phyloP scores from a whole-genome alignment of 2,888 invertebrate species.

The Acanthopleura granulata region DNA sequence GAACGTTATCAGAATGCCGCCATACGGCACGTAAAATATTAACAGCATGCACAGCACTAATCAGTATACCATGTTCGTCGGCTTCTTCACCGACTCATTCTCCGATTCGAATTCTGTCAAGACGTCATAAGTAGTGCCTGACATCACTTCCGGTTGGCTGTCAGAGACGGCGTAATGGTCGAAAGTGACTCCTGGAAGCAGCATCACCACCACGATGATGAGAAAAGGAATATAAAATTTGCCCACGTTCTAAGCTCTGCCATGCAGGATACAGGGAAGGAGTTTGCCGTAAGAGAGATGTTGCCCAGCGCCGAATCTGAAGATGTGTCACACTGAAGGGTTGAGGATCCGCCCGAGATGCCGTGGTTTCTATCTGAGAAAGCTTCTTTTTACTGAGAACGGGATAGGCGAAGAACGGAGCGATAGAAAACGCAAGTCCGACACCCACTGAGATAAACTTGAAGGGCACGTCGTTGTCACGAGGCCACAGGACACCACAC shows the following conservation, averaged over 20 bases:
- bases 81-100: no score
- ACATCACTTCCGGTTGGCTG: no score
- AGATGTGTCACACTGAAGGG: background rate
- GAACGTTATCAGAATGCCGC: background rate
- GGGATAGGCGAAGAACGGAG: conserved; percentile 5
- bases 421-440: background rate
- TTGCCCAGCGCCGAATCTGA: background rate
- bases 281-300: background rate
- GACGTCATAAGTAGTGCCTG: background rate
- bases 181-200: conserved; percentile 14
- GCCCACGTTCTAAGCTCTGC: background rate
- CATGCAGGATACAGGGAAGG: background rate
- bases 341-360: background rate
- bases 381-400: background rate
- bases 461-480: conserved; percentile 6
- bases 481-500: conserved; percentile 14
- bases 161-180: background rate
- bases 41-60: background rate
- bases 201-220: background rate
- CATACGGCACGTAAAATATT: background rate
- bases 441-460: conserved; percentile 17
- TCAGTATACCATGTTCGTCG: background rate
- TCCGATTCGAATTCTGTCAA: background rate
- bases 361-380: background rate
- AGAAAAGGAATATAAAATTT: background rate